Conservation (phyloP, 2,797 vertebrate species). For the Sparus aurata region DNA sequence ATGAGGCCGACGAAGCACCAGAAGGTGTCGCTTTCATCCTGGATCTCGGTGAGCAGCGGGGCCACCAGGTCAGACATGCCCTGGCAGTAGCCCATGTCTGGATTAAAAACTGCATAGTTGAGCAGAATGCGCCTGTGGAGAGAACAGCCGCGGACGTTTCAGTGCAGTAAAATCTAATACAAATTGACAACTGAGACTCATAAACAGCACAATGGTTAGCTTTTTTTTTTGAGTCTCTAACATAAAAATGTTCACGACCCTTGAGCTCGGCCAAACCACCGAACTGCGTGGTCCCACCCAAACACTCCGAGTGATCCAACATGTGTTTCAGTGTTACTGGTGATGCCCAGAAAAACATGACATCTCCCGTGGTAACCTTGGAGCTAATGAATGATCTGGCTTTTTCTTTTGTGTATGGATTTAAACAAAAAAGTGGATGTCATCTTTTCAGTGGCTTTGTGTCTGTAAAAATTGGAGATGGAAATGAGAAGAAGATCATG, state of each 20-base stretch:
- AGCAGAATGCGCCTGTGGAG: constrained; percentile 91
- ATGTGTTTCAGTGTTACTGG: constrained; percentile 55
- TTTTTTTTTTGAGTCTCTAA: constrained; percentile 21
- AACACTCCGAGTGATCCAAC: constrained; percentile 59
- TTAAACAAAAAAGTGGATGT: constrained; percentile 24
- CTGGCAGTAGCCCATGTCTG: constrained; percentile 95
- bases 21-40: constrained; percentile 98
- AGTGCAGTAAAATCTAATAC: constrained; percentile 17
- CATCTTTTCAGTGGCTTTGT: not conserved
- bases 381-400: constrained; percentile 70
- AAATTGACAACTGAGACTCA: constrained; percentile 10
- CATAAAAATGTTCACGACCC: constrained; percentile 25
- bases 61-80: constrained; percentile 99
- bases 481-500: not conserved
- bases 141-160: constrained; percentile 39
- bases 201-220: constrained; percentile 18
- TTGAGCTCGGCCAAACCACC: constrained; percentile 47
- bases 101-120: constrained; percentile 97
- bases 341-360: constrained; percentile 54
- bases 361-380: constrained; percentile 61
- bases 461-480: constrained; percentile 16
- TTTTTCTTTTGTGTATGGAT: constrained; percentile 6
- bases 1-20: constrained; percentile 99
- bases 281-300: constrained; percentile 52
- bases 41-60: constrained; percentile 95